phyloP scores from a whole-genome alignment of 2,113 vertebrate genomes.

The Pluvianellus socialis region DNA sequence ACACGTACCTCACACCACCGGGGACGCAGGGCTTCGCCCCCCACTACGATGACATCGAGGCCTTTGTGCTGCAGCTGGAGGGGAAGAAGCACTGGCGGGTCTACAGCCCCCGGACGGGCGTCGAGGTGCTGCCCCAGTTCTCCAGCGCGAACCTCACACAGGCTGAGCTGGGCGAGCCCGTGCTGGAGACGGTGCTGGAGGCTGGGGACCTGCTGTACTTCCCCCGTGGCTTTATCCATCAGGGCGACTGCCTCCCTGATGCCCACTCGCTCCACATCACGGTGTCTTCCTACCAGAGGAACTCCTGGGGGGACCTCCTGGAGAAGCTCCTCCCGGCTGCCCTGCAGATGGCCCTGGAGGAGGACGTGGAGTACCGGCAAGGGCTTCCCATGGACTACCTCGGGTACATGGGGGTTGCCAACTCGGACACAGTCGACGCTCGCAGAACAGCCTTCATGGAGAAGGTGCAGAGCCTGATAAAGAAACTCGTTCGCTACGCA shows the following conservation, averaged over 20 bases:
- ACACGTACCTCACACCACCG: slow-evolving; percentile 91
- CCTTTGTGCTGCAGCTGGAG: slow-evolving; percentile 94
- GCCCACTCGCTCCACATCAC: slow-evolving; percentile 92
- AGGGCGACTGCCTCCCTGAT: slow-evolving; percentile 86
- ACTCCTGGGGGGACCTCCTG: slow-evolving; percentile 92
- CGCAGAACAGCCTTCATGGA: slow-evolving; percentile 82
- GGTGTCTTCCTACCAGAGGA: slow-evolving; percentile 92
- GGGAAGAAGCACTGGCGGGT: slow-evolving; percentile 95
- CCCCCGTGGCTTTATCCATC: slow-evolving; percentile 94
- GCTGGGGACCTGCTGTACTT: slow-evolving; percentile 94
- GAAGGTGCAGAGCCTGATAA: slow-evolving; percentile 80
- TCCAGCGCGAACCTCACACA: slow-evolving; percentile 84
- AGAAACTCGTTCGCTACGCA: slow-evolving; percentile 81
- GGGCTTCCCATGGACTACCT: slow-evolving; percentile 91
- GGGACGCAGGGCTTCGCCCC: slow-evolving; percentile 95
- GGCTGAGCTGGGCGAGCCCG: slow-evolving; percentile 82
- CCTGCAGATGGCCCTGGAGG: slow-evolving; percentile 89
- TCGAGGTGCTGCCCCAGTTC: slow-evolving; percentile 67
- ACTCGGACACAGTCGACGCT: slow-evolving; percentile 82
- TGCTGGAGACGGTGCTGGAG: slow-evolving; percentile 90
- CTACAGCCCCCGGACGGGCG: slow-evolving; percentile 82
- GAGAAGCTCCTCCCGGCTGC: slow-evolving; percentile 89
- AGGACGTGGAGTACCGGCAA: slow-evolving; percentile 88
- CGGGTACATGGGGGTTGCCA: slow-evolving; percentile 90
- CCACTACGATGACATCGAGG: slow-evolving; percentile 98